Percentiles rank a stretch among this genome's conserved stretches.
Evolutionary conservation across 2,113 vertebrate species (phyloP).

Genomic region (Rhinolophus sinicus): DNA sequence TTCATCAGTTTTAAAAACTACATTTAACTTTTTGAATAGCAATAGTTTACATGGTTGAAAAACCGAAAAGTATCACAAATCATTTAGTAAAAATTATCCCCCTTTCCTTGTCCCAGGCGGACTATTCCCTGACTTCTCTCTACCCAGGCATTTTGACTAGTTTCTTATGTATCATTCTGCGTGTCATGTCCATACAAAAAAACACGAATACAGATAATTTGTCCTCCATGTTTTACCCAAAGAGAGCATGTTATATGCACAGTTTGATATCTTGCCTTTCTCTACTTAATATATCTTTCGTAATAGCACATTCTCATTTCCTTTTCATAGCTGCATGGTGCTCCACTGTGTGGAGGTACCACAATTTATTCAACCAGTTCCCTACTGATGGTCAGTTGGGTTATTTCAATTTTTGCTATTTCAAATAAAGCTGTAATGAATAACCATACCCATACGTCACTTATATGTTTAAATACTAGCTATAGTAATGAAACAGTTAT

Average conservation of each 20-base stretch:
- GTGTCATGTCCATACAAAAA: neutral
- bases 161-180: neutral
- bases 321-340: neutral
- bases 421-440: neutral
- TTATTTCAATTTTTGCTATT: constrained; percentile 12
- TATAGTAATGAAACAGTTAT: neutral
- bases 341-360: neutral
- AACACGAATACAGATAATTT: neutral
- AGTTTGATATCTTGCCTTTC: neutral
- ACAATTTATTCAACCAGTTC: neutral
- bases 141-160: neutral
- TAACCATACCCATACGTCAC: neutral
- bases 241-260: neutral
- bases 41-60: constrained; percentile 9
- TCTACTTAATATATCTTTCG: neutral
- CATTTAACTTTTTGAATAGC: constrained; percentile 26
- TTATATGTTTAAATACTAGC: neutral
- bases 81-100: neutral
- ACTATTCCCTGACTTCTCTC: neutral
- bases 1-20: neutral
- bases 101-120: neutral
- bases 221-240: neutral
- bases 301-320: neutral
- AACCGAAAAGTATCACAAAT: neutral
- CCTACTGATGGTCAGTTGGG: neutral